phyloP scores from a whole-genome alignment of 2,888 invertebrate genomes.

The Lasioglossum leucozonium region DNA sequence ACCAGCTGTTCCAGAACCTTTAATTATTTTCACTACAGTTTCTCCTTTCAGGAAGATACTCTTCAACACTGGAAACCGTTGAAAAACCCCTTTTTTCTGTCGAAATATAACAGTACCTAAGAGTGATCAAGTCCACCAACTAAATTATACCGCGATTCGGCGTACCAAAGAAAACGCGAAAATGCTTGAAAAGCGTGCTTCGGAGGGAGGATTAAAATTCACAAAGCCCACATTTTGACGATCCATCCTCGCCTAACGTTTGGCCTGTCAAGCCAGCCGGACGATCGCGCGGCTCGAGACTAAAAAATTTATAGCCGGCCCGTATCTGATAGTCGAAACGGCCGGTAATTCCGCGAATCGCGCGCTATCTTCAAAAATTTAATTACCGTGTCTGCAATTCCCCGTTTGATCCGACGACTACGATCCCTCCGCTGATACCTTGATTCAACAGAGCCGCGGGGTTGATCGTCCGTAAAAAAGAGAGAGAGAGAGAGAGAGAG shows the following conservation, averaged over 20 bases:
- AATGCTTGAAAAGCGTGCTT: too few relatives aligned
- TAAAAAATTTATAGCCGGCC: not conserved
- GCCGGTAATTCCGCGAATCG: not conserved
- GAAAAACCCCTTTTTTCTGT: not conserved
- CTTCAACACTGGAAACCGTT: not conserved
- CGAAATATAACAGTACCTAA: not conserved
- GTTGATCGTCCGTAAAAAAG: not conserved
- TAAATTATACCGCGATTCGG: too few relatives aligned
- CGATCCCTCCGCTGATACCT: conserved; percentile 5
- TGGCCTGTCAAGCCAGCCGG: not conserved
- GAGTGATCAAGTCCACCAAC: not conserved
- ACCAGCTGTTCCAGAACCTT: not conserved
- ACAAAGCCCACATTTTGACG: not conserved
- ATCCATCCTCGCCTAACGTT: not conserved
- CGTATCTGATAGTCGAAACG: not conserved
- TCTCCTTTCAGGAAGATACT: not conserved
- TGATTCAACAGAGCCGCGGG: not conserved
- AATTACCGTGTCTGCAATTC: not conserved
- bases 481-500: too few relatives aligned
- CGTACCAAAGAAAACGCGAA: not conserved
- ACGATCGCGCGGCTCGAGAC: not conserved
- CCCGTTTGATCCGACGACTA: conserved; percentile 2
- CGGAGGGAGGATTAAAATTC: not conserved
- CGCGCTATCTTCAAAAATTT: not conserved
- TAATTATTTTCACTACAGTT: not conserved